Base-by-base conservation (phyloP, 1,140 invertebrate genomes). In the Atta colombica region DNA sequence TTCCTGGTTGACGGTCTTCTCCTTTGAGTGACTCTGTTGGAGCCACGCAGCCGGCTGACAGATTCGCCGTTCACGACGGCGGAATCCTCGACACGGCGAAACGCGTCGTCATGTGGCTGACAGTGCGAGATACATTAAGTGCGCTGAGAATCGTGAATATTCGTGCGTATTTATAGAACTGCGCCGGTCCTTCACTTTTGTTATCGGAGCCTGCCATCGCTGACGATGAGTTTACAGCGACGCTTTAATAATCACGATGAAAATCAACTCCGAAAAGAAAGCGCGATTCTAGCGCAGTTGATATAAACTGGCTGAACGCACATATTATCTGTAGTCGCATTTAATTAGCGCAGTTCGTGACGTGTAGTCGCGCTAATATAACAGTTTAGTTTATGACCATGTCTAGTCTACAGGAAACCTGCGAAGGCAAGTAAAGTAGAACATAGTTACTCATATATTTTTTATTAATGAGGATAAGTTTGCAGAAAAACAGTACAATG, bases 51-150 rank as follows among this genome's bases (percentile, higher is more conserved):
- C 53, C 55, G 21, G 21, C 14, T 65, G 51, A 31, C 28, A 49
- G 49, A 77, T 25, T 39, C 28, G 28, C 49, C 60, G 81, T 75
- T 39, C 71, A n/a, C 25, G 28, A 31, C 71, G 21, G 45, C 49
- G 72, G 72, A 45, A 53, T 77, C 53, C 31, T 58, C 31, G 72
- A 10, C 75, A 21, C 58, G 35, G 6, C 75, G 65, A 69, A 12
- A 12, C 65, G n/a, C 78, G 78, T 18, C 66, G 51, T 81, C 78
- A 81, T 81, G 78, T 60, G 51, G 78, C 65, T 45, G 78, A 58
- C 49, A 45, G 66, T 66, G 71, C 60, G 16, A 49, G 71, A 63
- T 77, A 81, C 35, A 45, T 35, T 71, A 81, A 66, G 51, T 81
- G 66, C 53, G 60, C 35, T 58, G 61, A 58, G 16, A 81, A 49